Base-by-base conservation (phyloP, 2,797 vertebrate species). In the Cephalopachus bancanus region DNA sequence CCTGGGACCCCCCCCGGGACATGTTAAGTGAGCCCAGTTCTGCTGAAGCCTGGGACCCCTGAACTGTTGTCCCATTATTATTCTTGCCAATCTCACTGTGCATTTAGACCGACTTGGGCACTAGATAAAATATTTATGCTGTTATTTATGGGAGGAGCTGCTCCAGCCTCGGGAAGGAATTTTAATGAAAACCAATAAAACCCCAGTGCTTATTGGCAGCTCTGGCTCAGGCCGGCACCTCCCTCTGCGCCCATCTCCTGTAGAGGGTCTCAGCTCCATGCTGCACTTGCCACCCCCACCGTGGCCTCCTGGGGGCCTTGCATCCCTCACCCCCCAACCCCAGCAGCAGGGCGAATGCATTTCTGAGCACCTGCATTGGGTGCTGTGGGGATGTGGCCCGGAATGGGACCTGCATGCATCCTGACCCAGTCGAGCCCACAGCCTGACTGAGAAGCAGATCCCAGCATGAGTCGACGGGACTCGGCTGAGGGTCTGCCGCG, bases 171-270 rank as follows among this genome's bases (percentile, higher is more conserved):
- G 0, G 87, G 96, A 97, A 97, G 90, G 97, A 97, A 97, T 97
- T 97, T 97, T 98, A 97, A 98, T 98, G 97, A 97, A 98, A 97
- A 96, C 96, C 94, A 97, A 97, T 97, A 97, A 97, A 98, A 96
- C 92, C 97, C 94, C 60, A 92, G 97, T 96, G 97, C 97, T 92
- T 93, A 37, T 94, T 90, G 4, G 89, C 89, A 57, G 87, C 95
- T 94, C 96, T 62, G 93, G 93, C 83, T 86, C 51, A 0, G 92
- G 85, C 91, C 2, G 3, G 80, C 53, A 88, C 88, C 65, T 74
- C 96, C 94, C 37, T 87, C 94, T 8, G 3, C 67, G 19, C 60
- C 78, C 60, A 22, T 81, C 57, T 91, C 81, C 86, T 0, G 4
- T 22, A 1, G 20, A 30, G 59, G 87, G 60, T 69, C n/a, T 86